These are phyloP conservation scores for Hyles euphorbiae DNA, from an alignment of 1,140 invertebrate species.

Conservation along the genomic window DNA sequence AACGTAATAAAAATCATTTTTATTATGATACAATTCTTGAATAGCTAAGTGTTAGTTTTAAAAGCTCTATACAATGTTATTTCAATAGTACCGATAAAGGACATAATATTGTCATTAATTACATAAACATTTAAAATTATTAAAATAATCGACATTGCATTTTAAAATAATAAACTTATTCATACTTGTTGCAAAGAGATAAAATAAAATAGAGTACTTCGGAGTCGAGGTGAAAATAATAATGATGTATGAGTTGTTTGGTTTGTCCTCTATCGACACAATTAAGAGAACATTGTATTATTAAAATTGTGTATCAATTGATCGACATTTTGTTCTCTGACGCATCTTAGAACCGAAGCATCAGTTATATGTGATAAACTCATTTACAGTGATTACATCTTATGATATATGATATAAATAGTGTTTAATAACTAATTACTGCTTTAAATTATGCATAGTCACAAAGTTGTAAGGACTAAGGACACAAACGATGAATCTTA, in stretches of 20 bases:
- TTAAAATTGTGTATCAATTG: constrained; percentile 69
- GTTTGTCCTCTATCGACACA: too few species aligned
- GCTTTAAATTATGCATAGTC: constrained; percentile 56
- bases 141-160: too few species aligned
- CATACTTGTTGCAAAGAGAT: too few species aligned
- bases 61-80: constrained; percentile 16
- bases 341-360: constrained; percentile 60
- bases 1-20: constrained; percentile 19
- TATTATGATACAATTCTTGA: constrained; percentile 11
- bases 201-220: too few species aligned
- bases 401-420: constrained; percentile 45
- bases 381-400: constrained; percentile 30
- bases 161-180: too few species aligned
- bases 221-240: too few species aligned
- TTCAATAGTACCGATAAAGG: too few species aligned
- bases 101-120: too few species aligned
- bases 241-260: too few species aligned
- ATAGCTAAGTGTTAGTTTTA: constrained; percentile 40
- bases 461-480: constrained; percentile 30
- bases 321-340: constrained; percentile 37
- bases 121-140: too few species aligned
- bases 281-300: constrained; percentile 19
- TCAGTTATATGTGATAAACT: constrained; percentile 27
- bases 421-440: constrained; percentile 28
- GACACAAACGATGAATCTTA: constrained; percentile 36